These are phyloP conservation scores for Varanus salvator DNA, from an alignment of 2,113 vertebrate species.

Conservation along the genomic window DNA sequence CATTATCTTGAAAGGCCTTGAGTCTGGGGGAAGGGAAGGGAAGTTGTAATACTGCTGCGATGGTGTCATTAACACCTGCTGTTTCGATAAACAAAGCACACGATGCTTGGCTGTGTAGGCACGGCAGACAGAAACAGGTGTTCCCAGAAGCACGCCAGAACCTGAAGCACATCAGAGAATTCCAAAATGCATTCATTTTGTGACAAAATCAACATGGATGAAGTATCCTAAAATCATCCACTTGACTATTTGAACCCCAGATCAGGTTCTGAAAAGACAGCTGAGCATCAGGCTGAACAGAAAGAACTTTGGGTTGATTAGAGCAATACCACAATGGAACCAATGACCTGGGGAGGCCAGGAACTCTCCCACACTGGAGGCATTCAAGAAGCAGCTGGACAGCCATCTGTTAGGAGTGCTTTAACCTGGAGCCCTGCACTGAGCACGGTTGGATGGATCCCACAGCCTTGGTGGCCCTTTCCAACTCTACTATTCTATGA, in stretches of 20 bases:
- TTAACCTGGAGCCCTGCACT: too few relatives aligned
- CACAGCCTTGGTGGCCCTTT: too few relatives aligned
- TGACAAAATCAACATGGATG: background rate
- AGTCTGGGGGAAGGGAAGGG: background rate
- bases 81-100: conserved; percentile 5
- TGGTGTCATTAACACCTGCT: conserved; percentile 22
- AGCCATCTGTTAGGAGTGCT: too few relatives aligned
- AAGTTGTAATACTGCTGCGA: background rate
- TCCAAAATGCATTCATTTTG: background rate
- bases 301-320: too few relatives aligned
- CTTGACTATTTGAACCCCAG: background rate
- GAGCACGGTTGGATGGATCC: too few relatives aligned
- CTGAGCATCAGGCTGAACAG: too few relatives aligned
- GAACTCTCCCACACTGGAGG: too few relatives aligned
- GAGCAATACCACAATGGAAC: too few relatives aligned
- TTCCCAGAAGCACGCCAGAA: background rate
- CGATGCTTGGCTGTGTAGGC: background rate
- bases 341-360: too few relatives aligned
- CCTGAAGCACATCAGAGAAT: background rate
- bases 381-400: too few relatives aligned
- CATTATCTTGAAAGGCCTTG: conserved; percentile 16
- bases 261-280: background rate
- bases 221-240: background rate
- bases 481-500: too few relatives aligned
- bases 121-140: conserved; percentile 14